Evolutionary conservation across 2,113 vertebrate species (phyloP).

Genomic region (Phoenicopterus ruber): DNA sequence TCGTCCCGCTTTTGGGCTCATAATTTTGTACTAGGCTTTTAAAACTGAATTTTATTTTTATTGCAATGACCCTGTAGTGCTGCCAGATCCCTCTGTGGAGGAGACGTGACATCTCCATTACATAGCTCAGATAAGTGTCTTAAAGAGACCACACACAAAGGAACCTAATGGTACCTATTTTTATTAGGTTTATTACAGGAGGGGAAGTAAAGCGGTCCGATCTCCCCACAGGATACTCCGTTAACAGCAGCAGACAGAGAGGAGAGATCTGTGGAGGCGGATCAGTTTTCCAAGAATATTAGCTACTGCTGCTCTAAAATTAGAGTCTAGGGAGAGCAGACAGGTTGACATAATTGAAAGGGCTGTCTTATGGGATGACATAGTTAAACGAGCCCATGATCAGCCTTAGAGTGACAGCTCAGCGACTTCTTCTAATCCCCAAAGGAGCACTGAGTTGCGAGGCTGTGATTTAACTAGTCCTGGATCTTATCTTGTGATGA

Average conservation of each 20-base stretch:
- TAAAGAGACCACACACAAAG: constrained; percentile 65
- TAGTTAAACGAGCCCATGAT: constrained; percentile 66
- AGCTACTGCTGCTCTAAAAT: constrained; percentile 69
- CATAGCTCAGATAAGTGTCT: constrained; percentile 52
- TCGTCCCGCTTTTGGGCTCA: not conserved
- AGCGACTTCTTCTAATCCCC: constrained; percentile 57
- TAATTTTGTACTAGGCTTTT: constrained; percentile 1
- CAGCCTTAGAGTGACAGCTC: constrained; percentile 66
- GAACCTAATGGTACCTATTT: constrained; percentile 64
- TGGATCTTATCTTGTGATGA: constrained; percentile 57
- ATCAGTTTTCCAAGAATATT: constrained; percentile 69
- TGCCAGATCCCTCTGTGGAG: constrained; percentile 19
- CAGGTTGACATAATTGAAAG: constrained; percentile 73
- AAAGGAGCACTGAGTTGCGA: constrained; percentile 14
- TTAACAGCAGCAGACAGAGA: constrained; percentile 57
- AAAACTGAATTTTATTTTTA: constrained; percentile 51
- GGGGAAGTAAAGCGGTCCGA: constrained; percentile 40
- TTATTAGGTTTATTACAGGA: constrained; percentile 69
- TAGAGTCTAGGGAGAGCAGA: constrained; percentile 69
- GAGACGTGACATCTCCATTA: constrained; percentile 67
- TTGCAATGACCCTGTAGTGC: constrained; percentile 17
- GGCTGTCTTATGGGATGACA: constrained; percentile 68
- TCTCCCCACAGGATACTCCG: constrained; percentile 62
- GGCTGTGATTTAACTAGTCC: constrained; percentile 59
- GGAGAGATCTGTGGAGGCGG: constrained; percentile 54